These are phyloP conservation scores for Halesus radiatus DNA, from an alignment of 1,140 invertebrate species.

Conservation along the genomic window DNA sequence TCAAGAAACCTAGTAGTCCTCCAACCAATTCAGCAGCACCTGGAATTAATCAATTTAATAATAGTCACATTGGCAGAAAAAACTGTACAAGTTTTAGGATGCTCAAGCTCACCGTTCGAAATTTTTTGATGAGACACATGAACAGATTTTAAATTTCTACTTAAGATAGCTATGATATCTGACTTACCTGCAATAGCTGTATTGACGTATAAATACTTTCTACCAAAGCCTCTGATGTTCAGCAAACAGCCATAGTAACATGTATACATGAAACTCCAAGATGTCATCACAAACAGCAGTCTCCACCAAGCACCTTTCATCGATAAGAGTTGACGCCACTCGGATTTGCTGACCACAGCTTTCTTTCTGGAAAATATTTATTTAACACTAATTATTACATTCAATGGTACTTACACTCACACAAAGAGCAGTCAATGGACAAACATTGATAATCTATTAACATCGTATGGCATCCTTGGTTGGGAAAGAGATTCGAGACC, in stretches of 20 bases:
- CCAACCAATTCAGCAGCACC: conserved; percentile 64
- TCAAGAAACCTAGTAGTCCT: conserved; percentile 62
- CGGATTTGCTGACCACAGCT: conserved; percentile 3
- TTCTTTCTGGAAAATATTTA: conserved; percentile 39
- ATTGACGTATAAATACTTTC: conserved; percentile 63
- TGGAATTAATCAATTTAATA: conserved; percentile 51
- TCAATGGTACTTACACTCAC: too few species aligned
- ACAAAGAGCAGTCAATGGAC: too few species aligned
- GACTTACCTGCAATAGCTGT: conserved; percentile 63
- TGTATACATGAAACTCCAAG: conserved; percentile 64
- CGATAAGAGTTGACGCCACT: conserved; percentile 62
- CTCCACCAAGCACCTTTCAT: conserved; percentile 60
- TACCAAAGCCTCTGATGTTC: conserved; percentile 65
- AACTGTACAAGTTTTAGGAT: too few species aligned
- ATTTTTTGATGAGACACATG: too few species aligned
- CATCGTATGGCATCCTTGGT: too few species aligned
- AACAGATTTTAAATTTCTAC: too few species aligned
- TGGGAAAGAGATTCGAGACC: too few species aligned
- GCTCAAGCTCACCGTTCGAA: too few species aligned
- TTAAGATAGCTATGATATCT: neutral
- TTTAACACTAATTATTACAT: too few species aligned
- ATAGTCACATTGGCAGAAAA: too few species aligned
- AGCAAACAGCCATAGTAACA: conserved; percentile 66
- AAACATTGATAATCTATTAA: too few species aligned
- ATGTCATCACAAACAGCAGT: conserved; percentile 61